phyloP scores from a whole-genome alignment of 1,140 invertebrate genomes.

The Drosophila sp. region DNA sequence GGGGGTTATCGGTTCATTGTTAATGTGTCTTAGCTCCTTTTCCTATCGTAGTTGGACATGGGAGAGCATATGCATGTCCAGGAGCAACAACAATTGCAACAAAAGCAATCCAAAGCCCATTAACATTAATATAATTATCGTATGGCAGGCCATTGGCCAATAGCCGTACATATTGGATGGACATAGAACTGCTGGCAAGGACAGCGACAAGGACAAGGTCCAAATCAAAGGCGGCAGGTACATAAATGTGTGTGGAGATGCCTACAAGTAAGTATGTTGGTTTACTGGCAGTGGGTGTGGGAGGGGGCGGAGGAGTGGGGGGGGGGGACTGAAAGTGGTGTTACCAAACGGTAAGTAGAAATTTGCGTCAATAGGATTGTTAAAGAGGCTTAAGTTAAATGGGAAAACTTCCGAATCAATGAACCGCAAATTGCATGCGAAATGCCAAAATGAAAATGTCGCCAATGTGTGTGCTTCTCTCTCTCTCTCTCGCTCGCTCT shows the following conservation, averaged over 20 bases:
- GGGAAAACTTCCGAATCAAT: conserved; percentile 83
- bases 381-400: conserved; percentile 83
- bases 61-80: conserved; percentile 12
- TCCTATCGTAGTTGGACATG: not conserved
- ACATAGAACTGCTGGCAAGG: not conserved
- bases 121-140: conserved; percentile 59
- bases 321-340: not conserved
- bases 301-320: conserved; percentile 23
- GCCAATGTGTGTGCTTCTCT: conserved; percentile 40
- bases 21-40: not conserved
- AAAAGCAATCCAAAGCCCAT: conserved; percentile 6
- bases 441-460: conserved; percentile 82
- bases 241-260: not conserved
- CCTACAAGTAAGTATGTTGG: not conserved
- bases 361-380: conserved; percentile 82
- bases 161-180: conserved; percentile 11
- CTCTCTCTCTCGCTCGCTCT: conserved; percentile 19
- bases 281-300: not conserved
- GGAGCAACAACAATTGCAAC: conserved; percentile 18
- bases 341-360: conserved; percentile 66
- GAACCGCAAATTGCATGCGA: conserved; percentile 83
- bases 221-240: conserved; percentile 29
- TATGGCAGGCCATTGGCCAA: conserved; percentile 14
- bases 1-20: not conserved
- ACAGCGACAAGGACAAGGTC: not conserved